Evolutionary conservation across 2,797 vertebrate genomes (phyloP).

Genomic region (Gadopsis bispinosus): DNA sequence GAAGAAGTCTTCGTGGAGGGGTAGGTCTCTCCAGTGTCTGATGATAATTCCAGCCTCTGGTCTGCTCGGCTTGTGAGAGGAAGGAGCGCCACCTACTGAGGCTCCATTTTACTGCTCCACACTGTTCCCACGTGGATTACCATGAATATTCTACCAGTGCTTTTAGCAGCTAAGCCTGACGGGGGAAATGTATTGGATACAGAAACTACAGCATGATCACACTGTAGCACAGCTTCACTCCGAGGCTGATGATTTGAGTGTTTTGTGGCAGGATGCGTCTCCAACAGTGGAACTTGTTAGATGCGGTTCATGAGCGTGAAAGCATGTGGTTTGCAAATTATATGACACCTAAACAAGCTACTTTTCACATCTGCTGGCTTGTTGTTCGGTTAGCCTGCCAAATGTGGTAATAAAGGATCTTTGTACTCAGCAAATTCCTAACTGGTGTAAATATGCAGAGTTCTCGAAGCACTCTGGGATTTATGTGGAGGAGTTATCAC

Average conservation of each 20-base stretch:
- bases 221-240: constrained; percentile 26
- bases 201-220: constrained; percentile 16
- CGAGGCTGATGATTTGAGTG: constrained; percentile 17
- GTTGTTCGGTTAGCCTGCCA: constrained; percentile 61
- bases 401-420: constrained; percentile 76
- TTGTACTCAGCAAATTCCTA: constrained; percentile 65
- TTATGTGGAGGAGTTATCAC: background rate
- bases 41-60: constrained; percentile 72
- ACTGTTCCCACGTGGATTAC: constrained; percentile 38
- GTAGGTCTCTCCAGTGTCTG: constrained; percentile 68
- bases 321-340: constrained; percentile 55
- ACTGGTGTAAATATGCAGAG: constrained; percentile 15
- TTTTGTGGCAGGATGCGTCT: constrained; percentile 20
- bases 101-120: constrained; percentile 55
- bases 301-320: constrained; percentile 42
- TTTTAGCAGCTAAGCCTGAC: constrained; percentile 3
- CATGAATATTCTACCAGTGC: constrained; percentile 10
- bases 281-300: constrained; percentile 9
- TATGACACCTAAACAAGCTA: constrained; percentile 36
- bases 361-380: constrained; percentile 53
- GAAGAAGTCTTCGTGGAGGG: constrained; percentile 62
- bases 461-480: background rate
- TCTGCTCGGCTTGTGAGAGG: constrained; percentile 54
- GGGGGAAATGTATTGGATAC: background rate
- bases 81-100: constrained; percentile 76